Evolutionary conservation across 2,888 invertebrate species (phyloP).

Genomic region (Mechanitis messenoides): DNA sequence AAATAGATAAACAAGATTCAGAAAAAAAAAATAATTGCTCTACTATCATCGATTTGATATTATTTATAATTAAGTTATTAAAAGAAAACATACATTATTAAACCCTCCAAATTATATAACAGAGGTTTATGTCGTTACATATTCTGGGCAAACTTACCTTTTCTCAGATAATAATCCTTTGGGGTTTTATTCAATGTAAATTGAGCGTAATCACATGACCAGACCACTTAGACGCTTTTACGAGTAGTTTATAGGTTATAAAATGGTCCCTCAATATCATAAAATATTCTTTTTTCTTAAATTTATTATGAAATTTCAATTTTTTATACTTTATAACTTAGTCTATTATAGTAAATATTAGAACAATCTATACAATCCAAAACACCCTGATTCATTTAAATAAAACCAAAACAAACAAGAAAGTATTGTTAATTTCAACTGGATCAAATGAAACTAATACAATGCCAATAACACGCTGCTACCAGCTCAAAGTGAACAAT

Average conservation of each 20-base stretch:
- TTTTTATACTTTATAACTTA: background rate
- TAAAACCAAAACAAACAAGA: slow-evolving; percentile 1
- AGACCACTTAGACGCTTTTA: slow-evolving; percentile 3
- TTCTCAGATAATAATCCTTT: slow-evolving; percentile 2
- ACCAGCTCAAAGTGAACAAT: background rate
- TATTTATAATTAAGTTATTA: too few relatives aligned
- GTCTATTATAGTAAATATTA: background rate
- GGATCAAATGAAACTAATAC: background rate
- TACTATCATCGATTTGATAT: background rate
- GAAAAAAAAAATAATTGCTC: background rate
- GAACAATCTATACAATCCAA: background rate
- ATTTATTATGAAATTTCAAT: background rate
- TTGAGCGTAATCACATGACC: slow-evolving; percentile 7
- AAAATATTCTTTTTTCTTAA: slow-evolving; percentile 1
- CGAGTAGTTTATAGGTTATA: slow-evolving; percentile 6
- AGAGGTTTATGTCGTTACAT: background rate
- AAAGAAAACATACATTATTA: background rate
- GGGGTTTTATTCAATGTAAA: slow-evolving; percentile 2
- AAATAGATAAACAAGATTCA: too few relatives aligned
- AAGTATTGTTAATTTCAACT: slow-evolving; percentile 1
- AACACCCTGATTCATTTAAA: background rate
- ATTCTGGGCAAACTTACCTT: slow-evolving; percentile 2
- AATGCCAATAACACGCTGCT: background rate
- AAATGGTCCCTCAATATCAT: slow-evolving; percentile 2
- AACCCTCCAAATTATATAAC: background rate